phyloP scores from a whole-genome alignment of 2,113 vertebrate species.

The Prietella phreatophila region DNA sequence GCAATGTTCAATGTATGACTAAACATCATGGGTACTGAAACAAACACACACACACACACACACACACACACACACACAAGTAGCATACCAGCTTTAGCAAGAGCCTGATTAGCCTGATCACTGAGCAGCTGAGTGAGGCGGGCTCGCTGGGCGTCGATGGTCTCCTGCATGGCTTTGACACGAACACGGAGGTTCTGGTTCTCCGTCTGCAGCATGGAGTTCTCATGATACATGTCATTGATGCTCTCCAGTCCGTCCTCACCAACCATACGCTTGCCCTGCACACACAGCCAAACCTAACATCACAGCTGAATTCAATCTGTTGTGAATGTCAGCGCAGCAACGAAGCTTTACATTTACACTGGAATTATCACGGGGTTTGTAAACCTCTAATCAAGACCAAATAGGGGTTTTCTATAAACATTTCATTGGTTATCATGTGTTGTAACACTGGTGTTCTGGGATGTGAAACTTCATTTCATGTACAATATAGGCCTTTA shows the following conservation, averaged over 20 bases:
- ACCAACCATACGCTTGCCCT: slow-evolving; percentile 92
- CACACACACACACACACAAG: too few species aligned
- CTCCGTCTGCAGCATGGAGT: slow-evolving; percentile 94
- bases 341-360: not conserved
- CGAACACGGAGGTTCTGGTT: slow-evolving; percentile 91
- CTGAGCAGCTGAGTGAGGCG: slow-evolving; percentile 87
- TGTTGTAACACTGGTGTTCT: not conserved
- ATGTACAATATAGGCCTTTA: not conserved
- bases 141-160: slow-evolving; percentile 82
- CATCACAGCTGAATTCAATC: not conserved
- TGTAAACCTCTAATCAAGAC: not conserved
- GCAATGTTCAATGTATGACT: not conserved
- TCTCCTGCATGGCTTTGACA: slow-evolving; percentile 98
- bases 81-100: slow-evolving; percentile 82
- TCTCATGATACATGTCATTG: slow-evolving; percentile 98
- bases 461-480: not conserved
- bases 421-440: not conserved
- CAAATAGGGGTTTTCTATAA: not conserved
- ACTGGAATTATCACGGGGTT: not conserved
- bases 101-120: slow-evolving; percentile 87
- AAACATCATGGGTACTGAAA: not conserved
- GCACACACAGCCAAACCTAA: not conserved
- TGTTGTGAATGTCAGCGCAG: not conserved
- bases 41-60: not conserved
- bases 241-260: slow-evolving; percentile 94